Evolutionary conservation across 1,140 invertebrate genomes (phyloP).

Genomic region (Caerostris extrusa): DNA sequence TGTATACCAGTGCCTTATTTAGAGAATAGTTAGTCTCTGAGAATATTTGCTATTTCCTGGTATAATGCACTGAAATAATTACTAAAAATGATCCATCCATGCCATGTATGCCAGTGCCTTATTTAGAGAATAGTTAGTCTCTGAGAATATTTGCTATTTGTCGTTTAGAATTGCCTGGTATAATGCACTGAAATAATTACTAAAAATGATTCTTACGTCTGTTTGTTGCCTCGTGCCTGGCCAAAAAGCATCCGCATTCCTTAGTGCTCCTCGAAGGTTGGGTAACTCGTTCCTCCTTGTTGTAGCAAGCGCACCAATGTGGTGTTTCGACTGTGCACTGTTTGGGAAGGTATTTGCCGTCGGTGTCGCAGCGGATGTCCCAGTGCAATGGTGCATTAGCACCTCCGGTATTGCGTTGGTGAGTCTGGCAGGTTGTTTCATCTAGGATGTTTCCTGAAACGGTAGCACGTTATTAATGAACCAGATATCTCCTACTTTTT

Average conservation of each 20-base stretch:
- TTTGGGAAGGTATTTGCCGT: conserved; percentile 57
- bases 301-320: conserved; percentile 70
- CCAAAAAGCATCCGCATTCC: conserved; percentile 33
- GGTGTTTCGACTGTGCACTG: conserved; percentile 56
- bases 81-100: not conserved
- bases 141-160: too few relatives aligned
- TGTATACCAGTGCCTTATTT: too few relatives aligned
- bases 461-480: too few relatives aligned
- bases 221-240: not conserved
- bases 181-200: not conserved
- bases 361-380: conserved; percentile 63
- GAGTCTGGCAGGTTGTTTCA: conserved; percentile 26
- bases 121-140: too few relatives aligned
- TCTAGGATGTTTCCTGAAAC: not conserved
- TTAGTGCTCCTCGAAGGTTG: conserved; percentile 51
- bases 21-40: too few relatives aligned
- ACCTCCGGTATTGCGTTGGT: not conserved
- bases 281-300: not conserved
- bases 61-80: too few relatives aligned
- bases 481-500: too few relatives aligned
- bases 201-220: not conserved
- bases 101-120: too few relatives aligned
- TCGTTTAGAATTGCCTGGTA: too few relatives aligned
- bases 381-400: not conserved
- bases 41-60: too few relatives aligned